Conservation (phyloP, 2,797 vertebrate genomes). For the Crax fasciolata region DNA sequence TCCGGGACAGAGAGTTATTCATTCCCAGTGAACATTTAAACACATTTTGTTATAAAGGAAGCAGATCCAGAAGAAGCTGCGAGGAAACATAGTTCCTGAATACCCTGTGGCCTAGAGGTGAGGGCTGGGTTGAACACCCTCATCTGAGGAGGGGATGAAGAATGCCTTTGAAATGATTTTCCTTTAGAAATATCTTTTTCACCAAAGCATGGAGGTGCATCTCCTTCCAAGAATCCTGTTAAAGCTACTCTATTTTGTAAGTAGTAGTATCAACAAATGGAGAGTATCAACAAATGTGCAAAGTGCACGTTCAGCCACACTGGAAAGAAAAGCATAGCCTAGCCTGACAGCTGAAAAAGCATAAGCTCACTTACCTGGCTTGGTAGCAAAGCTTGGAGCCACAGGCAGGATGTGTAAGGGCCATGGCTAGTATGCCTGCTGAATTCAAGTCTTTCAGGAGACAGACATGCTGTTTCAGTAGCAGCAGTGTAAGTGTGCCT, state of each 20-base stretch:
- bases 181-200: neutral
- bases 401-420: neutral
- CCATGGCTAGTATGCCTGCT: neutral
- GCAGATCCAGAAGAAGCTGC: neutral
- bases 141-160: neutral
- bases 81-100: neutral
- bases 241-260: neutral
- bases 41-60: neutral
- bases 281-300: neutral
- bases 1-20: neutral
- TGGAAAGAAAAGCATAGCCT: neutral
- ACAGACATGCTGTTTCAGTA: neutral
- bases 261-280: neutral
- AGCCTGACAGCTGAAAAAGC: neutral
- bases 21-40: neutral
- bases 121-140: neutral
- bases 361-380: neutral
- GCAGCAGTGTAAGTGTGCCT: neutral
- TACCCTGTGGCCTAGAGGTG: neutral
- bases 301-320: neutral
- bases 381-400: neutral
- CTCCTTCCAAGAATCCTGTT: neutral
- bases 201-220: neutral
- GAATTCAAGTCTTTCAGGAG: neutral
- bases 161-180: neutral